phyloP scores from a whole-genome alignment of 2,113 vertebrate genomes.

The Salvelinus namaycush region DNA sequence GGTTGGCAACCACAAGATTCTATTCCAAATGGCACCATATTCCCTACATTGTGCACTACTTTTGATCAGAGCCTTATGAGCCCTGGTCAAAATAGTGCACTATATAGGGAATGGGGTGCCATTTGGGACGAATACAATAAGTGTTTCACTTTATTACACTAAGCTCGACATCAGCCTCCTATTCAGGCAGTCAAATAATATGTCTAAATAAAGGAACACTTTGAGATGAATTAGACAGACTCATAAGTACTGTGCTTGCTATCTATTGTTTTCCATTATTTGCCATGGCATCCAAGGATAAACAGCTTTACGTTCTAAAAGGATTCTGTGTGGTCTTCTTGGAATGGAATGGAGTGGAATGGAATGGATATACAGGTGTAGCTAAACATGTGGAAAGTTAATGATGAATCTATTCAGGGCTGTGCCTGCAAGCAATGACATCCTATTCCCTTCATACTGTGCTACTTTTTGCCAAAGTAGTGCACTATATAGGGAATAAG shows the following conservation, averaged over 20 bases:
- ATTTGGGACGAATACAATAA: no score
- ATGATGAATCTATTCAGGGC: background rate
- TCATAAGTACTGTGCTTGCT: background rate
- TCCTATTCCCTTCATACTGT: background rate
- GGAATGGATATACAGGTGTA: no score
- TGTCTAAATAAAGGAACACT: background rate
- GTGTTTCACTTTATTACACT: slow-evolving; percentile 8
- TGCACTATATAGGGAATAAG: no score
- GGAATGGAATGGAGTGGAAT: no score
- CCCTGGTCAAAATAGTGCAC: no score
- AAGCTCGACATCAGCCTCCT: slow-evolving; percentile 33
- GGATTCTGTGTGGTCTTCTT: no score
- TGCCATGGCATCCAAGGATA: background rate
- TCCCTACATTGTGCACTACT: background rate
- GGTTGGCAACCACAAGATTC: slow-evolving; percentile 21
- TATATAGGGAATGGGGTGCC: no score
- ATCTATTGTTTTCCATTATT: background rate
- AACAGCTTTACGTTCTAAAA: background rate
- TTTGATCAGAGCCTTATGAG: no score
- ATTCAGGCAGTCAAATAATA: slow-evolving; percentile 30
- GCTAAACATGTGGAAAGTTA: background rate
- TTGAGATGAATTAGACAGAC: background rate
- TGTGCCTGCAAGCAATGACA: background rate
- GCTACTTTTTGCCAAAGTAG: no score
- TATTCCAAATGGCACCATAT: slow-evolving; percentile 15